phyloP scores from a whole-genome alignment of 1,140 invertebrate species.

The Fopius arisanus region DNA sequence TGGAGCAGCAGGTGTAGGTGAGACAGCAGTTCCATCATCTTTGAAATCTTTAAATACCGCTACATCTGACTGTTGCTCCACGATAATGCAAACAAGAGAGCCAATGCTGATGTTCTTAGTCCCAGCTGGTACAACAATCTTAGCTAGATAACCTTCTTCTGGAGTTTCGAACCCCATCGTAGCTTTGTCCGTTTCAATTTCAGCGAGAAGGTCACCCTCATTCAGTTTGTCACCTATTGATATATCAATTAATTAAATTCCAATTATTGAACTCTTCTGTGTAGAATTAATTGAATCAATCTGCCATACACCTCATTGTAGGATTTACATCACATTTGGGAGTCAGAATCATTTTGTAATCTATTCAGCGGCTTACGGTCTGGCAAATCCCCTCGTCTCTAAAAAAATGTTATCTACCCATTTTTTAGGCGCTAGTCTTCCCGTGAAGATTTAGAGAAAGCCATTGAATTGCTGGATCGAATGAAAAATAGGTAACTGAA shows the following conservation, averaged over 20 bases:
- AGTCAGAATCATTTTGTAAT: too few relatives aligned
- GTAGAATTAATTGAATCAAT: too few relatives aligned
- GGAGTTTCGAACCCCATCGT: slow-evolving; percentile 99
- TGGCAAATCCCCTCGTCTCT: too few relatives aligned
- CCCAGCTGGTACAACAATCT: slow-evolving; percentile 87
- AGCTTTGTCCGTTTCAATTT: slow-evolving; percentile 99
- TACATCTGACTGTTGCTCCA: slow-evolving; percentile 79
- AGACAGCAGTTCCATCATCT: slow-evolving; percentile 64
- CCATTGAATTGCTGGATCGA: background rate
- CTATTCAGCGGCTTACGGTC: too few relatives aligned
- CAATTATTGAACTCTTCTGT: too few relatives aligned
- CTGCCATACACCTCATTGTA: too few relatives aligned
- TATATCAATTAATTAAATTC: slow-evolving; percentile 10
- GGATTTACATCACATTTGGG: too few relatives aligned
- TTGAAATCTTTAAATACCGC: slow-evolving; percentile 79
- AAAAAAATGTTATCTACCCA: too few relatives aligned
- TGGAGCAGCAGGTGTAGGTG: slow-evolving; percentile 49
- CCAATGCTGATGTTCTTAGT: slow-evolving; percentile 86
- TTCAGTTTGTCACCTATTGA: slow-evolving; percentile 68
- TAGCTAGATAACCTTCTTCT: slow-evolving; percentile 97
- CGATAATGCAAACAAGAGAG: slow-evolving; percentile 87
- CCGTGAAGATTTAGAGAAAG: too few relatives aligned
- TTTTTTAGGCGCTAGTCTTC: too few relatives aligned
- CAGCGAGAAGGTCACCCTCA: slow-evolving; percentile 92
- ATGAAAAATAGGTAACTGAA: too few relatives aligned